phyloP scores from a whole-genome alignment of 2,113 vertebrate species.

The Heterotis niloticus region DNA sequence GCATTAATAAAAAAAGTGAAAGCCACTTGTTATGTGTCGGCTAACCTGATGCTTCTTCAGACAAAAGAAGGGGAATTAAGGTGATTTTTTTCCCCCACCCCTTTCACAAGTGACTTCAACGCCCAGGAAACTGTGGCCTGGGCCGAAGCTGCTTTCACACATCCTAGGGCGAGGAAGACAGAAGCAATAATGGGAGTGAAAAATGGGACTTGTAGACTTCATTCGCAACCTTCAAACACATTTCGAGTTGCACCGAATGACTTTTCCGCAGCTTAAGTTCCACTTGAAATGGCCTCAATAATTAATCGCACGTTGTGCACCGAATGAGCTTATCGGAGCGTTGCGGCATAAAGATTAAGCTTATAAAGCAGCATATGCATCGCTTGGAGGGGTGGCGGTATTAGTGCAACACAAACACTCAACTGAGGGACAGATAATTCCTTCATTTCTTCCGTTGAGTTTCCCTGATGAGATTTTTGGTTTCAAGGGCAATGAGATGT shows the following conservation, averaged over 20 bases:
- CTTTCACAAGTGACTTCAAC: constrained; percentile 4
- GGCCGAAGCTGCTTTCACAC: not conserved
- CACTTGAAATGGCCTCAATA: not conserved
- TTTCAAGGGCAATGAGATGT: not conserved
- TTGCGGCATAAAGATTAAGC: not conserved
- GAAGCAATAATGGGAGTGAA: not conserved
- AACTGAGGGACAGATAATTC: not conserved
- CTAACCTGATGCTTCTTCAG: not conserved
- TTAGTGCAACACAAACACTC: not conserved
- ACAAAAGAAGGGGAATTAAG: not conserved
- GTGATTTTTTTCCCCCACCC: not conserved
- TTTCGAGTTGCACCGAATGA: not conserved
- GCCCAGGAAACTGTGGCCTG: not conserved
- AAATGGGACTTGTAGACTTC: not conserved
- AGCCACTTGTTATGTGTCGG: not conserved
- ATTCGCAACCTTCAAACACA: not conserved
- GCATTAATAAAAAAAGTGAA: not conserved
- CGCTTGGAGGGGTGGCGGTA: not conserved
- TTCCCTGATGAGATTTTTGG: not conserved
- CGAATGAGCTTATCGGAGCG: not conserved
- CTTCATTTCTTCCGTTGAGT: not conserved
- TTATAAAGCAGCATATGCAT: too few species aligned
- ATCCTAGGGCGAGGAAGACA: not conserved
- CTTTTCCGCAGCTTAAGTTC: not conserved
- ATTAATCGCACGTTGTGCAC: not conserved